Evolutionary conservation across 2,888 invertebrate species (phyloP), one percentile per base, ranked within the genome.

Genomic region (Dasypogon diadema): DNA sequence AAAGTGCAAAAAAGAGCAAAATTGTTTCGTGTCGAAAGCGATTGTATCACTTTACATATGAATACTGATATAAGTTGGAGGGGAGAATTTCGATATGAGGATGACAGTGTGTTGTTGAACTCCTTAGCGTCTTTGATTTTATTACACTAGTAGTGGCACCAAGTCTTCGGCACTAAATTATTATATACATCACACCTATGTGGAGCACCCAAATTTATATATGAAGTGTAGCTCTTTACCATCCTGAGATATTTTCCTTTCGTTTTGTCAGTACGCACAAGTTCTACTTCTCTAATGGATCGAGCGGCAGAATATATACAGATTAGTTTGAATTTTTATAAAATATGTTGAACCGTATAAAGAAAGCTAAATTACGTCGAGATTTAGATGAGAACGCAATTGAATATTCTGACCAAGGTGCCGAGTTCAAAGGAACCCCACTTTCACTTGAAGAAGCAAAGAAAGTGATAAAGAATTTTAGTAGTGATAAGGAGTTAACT

Each of bases 381-480:
- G n/a, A 37, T 37, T 37, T 37, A 8, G 37, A 37, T 22, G 60
- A 21, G 18, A 60, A 37, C 16, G 12, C 37, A 12, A 60, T 34
- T 37, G 60, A 37, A 37, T 26, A 18, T 18, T 12, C 18, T 16
- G 60, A 60, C 8, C 10, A 18, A 18, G 16, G 8, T 3, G 34
- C 10, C 5, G 60, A 21, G 16, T 18, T 10, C 10, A 60, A 42
- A 60, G 21, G 26, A 26, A 58, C 12, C 3, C 5, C 37, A 2
- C 8, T 46, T 46, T 46, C 46, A 6, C 37, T 65, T 12, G 65
- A 65, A 65, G 46, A 46, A 1, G 46, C 65, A 4, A 46, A 65
- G 24, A 65, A 46, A 37, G 65, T 48, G 10, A 48, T 65, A 14
- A 65, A 65, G 8, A 26, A 5, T 14, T 65, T 65, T 12, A 65